Conservation (phyloP, 2,797 vertebrate species). For the Odontamblyopus rebecca region DNA sequence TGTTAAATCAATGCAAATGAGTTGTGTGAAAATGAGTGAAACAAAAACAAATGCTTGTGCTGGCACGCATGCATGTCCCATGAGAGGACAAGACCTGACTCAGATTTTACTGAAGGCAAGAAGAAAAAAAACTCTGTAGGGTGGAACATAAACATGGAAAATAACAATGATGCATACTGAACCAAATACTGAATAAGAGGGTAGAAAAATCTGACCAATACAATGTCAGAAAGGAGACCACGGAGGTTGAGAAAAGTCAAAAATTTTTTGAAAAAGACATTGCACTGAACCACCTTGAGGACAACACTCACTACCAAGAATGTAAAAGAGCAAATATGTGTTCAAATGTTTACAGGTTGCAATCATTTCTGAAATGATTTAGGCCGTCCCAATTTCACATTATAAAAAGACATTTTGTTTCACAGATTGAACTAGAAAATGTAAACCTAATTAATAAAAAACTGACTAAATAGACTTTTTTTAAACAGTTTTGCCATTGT, state of each 20-base stretch:
- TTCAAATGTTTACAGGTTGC: slow-evolving; percentile 28
- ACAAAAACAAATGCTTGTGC: slow-evolving; percentile 22
- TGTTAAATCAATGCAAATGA: slow-evolving; percentile 62
- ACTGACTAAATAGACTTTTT: no score
- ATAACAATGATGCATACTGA: slow-evolving; percentile 52
- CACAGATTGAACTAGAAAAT: slow-evolving; percentile 19
- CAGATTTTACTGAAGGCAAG: slow-evolving; percentile 48
- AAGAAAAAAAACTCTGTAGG: slow-evolving; percentile 12
- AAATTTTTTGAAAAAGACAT: slow-evolving; percentile 63
- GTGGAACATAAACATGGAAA: slow-evolving; percentile 30
- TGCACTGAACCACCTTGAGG: slow-evolving; percentile 58
- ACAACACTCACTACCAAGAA: slow-evolving; percentile 38
- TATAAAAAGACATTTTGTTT: slow-evolving; percentile 23
- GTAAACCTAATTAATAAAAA: slow-evolving; percentile 9
- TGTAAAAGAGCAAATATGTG: slow-evolving; percentile 27
- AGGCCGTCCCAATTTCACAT: slow-evolving; percentile 22
- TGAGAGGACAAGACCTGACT: slow-evolving; percentile 58
- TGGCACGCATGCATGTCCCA: slow-evolving; percentile 11
- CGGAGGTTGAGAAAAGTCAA: slow-evolving; percentile 52
- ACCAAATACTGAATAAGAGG: slow-evolving; percentile 75
- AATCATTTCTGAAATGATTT: slow-evolving; percentile 39
- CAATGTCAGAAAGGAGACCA: slow-evolving; percentile 60
- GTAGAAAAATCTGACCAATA: slow-evolving; percentile 76
- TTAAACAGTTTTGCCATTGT: background rate
- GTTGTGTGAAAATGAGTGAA: slow-evolving; percentile 51